A percentile compares a stretch with the other conserved stretches of the same genome.
phyloP scores from a whole-genome alignment of 2,797 vertebrate genomes.

The Poeciliopsis paucimaculata region DNA sequence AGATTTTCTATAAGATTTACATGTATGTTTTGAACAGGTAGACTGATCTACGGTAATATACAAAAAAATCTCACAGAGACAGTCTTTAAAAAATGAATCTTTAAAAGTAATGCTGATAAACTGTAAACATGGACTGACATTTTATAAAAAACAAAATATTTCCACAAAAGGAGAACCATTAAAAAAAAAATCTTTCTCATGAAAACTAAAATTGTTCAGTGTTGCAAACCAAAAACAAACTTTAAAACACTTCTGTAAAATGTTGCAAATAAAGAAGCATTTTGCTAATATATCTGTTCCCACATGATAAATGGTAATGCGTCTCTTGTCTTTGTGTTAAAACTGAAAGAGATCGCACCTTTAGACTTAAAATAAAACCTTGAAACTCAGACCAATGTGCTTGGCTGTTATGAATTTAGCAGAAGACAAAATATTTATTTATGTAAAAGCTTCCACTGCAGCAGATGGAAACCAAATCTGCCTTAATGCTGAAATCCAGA shows the following conservation, averaged over 20 bases:
- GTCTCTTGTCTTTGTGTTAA: not conserved
- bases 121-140: slow-evolving; percentile 27
- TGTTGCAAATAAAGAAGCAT: not conserved
- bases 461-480: slow-evolving; percentile 2
- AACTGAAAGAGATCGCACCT: not conserved
- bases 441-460: not conserved
- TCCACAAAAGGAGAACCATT: not conserved
- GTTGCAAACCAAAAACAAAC: not conserved
- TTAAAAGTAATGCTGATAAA: slow-evolving; percentile 51
- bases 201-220: not conserved
- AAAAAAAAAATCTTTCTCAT: not conserved
- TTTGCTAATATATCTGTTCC: not conserved
- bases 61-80: slow-evolving; percentile 54
- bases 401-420: not conserved
- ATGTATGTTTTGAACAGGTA: slow-evolving; percentile 71
- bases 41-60: slow-evolving; percentile 58
- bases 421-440: slow-evolving; percentile 1
- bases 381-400: not conserved
- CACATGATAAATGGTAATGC: not conserved
- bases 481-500: not conserved
- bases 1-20: slow-evolving; percentile 64
- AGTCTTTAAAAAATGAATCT: slow-evolving; percentile 34
- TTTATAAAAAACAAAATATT: not conserved
- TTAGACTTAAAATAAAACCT: slow-evolving; percentile 13
- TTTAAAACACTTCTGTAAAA: not conserved